Percentiles rank a stretch among this genome's conserved stretches.
Evolutionary conservation across 2,113 vertebrate genomes (phyloP).

Genomic region (Anolis carolinensis): DNA sequence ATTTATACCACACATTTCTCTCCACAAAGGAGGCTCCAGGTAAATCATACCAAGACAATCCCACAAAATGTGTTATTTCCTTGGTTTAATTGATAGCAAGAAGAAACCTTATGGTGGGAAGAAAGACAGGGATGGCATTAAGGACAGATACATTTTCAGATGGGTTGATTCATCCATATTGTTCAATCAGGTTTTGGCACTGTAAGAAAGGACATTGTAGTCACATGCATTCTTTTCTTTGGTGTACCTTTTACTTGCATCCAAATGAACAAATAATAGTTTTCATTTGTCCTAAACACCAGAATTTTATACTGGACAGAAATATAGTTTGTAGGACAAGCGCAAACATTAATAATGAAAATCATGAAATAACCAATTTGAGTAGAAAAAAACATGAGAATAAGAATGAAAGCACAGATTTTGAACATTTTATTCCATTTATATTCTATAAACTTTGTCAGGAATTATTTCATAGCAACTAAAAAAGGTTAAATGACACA

Average conservation of each 20-base stretch:
- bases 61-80: not conserved
- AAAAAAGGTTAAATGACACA: not conserved
- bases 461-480: no score
- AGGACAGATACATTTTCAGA: not conserved
- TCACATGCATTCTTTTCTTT: no score
- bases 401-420: not conserved
- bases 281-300: no score
- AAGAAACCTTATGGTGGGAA: not conserved
- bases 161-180: not conserved
- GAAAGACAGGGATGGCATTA: not conserved
- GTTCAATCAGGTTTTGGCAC: not conserved
- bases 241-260: no score
- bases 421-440: not conserved
- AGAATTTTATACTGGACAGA: no score
- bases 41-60: no score
- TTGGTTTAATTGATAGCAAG: not conserved
- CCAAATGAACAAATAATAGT: no score
- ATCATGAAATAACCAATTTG: not conserved
- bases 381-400: not conserved
- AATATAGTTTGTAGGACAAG: no score
- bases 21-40: no score
- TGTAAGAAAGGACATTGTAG: no score
- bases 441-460: not conserved
- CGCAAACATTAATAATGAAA: not conserved
- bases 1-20: no score